A percentile compares a stretch with the other conserved stretches of the same genome.
These are phyloP conservation scores for Sinhomidia bicolor DNA, from an alignment of 2,888 invertebrate genomes.

Conservation along the genomic window DNA sequence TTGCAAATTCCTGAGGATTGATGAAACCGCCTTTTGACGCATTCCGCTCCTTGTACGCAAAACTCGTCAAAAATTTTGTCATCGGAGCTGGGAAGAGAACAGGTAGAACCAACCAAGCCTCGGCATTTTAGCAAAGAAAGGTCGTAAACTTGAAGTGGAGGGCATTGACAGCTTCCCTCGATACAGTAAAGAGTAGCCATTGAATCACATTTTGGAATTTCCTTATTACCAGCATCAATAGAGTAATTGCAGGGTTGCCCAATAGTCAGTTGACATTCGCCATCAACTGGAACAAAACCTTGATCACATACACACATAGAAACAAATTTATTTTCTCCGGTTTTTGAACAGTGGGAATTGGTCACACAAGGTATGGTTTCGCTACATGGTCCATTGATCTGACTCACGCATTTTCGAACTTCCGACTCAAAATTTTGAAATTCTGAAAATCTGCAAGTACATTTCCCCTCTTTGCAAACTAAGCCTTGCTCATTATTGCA, in stretches of 20 bases:
- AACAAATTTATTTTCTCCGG: not conserved
- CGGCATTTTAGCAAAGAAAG: not conserved
- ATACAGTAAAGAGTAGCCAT: constrained; percentile 8
- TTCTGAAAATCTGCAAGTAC: constrained; percentile 33
- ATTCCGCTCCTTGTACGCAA: constrained; percentile 29
- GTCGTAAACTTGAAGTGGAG: constrained; percentile 21
- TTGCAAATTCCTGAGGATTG: not conserved
- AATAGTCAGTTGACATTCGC: not conserved
- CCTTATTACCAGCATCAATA: not conserved
- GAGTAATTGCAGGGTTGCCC: constrained; percentile 38
- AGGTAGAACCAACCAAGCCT: constrained; percentile 31
- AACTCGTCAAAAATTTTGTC: not conserved
- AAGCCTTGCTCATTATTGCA: constrained; percentile 37
- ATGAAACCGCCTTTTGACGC: not conserved
- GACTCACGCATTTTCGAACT: constrained; percentile 13
- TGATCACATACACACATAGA: not conserved
- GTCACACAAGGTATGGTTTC: constrained; percentile 10
- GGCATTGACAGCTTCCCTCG: constrained; percentile 39
- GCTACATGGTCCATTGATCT: constrained; percentile 32
- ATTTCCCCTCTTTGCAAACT: constrained; percentile 32
- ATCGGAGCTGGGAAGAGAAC: not conserved
- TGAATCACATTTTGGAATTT: constrained; percentile 8
- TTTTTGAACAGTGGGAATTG: not conserved
- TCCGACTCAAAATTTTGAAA: constrained; percentile 16
- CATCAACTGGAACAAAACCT: constrained; percentile 37